These are phyloP conservation scores for Lymantria monacha DNA, from an alignment of 2,888 invertebrate species.

Conservation along the genomic window DNA sequence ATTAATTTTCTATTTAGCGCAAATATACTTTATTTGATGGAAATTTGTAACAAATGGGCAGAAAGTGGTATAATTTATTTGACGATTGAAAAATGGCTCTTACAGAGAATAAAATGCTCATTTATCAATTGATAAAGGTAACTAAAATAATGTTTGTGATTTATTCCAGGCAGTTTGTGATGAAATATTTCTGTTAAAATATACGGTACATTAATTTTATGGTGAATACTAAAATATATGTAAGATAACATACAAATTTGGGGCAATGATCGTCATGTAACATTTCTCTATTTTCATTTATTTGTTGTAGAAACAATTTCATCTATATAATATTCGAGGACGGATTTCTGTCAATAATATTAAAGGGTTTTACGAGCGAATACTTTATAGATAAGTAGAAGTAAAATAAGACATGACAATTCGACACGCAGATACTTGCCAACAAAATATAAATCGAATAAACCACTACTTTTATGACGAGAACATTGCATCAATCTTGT, in stretches of 20 bases:
- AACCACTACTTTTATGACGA: slow-evolving; percentile 9
- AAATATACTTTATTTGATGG: too few species aligned
- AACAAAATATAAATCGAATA: slow-evolving; percentile 24
- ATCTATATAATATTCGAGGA: slow-evolving; percentile 52
- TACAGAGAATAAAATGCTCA: too few species aligned
- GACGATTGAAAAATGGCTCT: too few species aligned
- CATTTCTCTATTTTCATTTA: slow-evolving; percentile 60
- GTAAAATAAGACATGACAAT: slow-evolving; percentile 43
- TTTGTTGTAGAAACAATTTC: slow-evolving; percentile 59
- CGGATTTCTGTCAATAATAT: slow-evolving; percentile 59
- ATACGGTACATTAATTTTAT: too few species aligned
- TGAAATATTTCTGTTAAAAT: too few species aligned
- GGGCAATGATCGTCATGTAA: slow-evolving; percentile 43
- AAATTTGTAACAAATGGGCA: too few species aligned
- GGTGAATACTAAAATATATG: too few species aligned
- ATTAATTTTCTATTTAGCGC: too few species aligned
- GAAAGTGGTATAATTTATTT: too few species aligned
- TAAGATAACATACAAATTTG: background rate
- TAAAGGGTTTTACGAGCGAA: slow-evolving; percentile 53
- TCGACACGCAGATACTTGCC: slow-evolving; percentile 42
- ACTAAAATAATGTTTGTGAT: too few species aligned
- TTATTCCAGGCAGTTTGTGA: too few species aligned
- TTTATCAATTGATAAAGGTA: too few species aligned
- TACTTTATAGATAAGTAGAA: slow-evolving; percentile 42
- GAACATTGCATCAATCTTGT: slow-evolving; percentile 6